Percentiles rank a stretch among this genome's conserved stretches.
Conservation (phyloP, 1,140 invertebrate genomes). For the Ips typographus region DNA sequence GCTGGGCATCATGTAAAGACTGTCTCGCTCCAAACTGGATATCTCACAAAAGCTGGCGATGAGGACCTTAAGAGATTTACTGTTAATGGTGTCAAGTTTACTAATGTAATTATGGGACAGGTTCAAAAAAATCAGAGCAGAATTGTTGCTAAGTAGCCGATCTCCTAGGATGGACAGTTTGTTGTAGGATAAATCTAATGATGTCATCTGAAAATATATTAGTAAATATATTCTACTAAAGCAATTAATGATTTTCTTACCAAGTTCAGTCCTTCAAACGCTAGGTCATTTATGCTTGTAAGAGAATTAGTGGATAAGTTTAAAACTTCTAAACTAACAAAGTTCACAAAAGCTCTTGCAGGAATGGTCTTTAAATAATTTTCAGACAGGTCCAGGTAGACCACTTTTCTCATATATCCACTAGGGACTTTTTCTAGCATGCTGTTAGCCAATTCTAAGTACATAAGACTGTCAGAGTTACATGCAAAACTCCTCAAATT, state of each 20-base stretch:
- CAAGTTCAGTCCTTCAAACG: slow-evolving; percentile 56
- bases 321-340: slow-evolving; percentile 60
- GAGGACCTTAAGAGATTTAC: slow-evolving; percentile 56
- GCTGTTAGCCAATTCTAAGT: slow-evolving; percentile 64
- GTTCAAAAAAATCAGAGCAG: slow-evolving; percentile 59
- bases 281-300: slow-evolving; percentile 55
- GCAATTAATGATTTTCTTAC: not conserved
- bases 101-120: slow-evolving; percentile 67
- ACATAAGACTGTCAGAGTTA: slow-evolving; percentile 58
- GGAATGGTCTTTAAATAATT: slow-evolving; percentile 62
- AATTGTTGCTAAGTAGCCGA: slow-evolving; percentile 58
- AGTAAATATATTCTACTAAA: not conserved
- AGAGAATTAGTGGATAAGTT: slow-evolving; percentile 68
- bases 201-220: slow-evolving; percentile 19
- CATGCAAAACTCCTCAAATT: slow-evolving; percentile 54
- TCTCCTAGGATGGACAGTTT: slow-evolving; percentile 59
- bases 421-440: slow-evolving; percentile 63
- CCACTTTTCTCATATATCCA: slow-evolving; percentile 61
- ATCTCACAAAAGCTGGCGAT: slow-evolving; percentile 66
- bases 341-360: slow-evolving; percentile 61
- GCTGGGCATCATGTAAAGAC: slow-evolving; percentile 56
- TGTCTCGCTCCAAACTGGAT: slow-evolving; percentile 55
- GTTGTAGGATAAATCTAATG: slow-evolving; percentile 59
- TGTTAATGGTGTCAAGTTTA: slow-evolving; percentile 58
- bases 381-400: slow-evolving; percentile 58